phyloP scores from a whole-genome alignment of 37 sponge, comb jelly and placozoan genomes.

The Halichondria panicea region DNA sequence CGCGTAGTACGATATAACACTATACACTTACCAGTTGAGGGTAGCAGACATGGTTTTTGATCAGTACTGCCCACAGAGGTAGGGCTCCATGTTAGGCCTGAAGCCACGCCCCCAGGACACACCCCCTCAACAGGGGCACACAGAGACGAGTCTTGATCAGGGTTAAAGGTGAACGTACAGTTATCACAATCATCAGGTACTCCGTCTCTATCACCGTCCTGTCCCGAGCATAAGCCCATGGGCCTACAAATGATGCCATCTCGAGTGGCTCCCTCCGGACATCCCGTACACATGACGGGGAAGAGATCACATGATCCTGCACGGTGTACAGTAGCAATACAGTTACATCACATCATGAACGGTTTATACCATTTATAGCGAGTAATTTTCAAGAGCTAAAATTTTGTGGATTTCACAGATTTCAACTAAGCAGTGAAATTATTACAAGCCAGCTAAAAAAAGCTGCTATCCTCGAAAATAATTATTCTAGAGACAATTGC shows the following conservation, averaged over 20 bases:
- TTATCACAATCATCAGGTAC: constrained; percentile 48
- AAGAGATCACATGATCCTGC: background rate
- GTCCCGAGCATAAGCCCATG: background rate
- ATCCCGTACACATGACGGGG: constrained; percentile 6
- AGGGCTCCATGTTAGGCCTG: constrained; percentile 31
- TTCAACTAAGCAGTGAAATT: no score
- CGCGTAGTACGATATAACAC: background rate
- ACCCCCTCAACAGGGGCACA: constrained; percentile 1
- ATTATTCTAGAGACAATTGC: background rate
- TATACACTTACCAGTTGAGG: constrained; percentile 24
- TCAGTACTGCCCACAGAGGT: background rate
- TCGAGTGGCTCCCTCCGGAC: background rate
- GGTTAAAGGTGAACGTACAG: constrained; percentile 54
- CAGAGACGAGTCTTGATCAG: background rate
- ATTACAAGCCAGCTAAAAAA: no score
- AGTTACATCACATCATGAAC: no score
- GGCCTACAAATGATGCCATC: constrained; percentile 31
- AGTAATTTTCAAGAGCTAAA: no score
- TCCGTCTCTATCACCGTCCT: constrained; percentile 32
- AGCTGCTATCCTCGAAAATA: no score
- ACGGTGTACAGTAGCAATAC: no score
- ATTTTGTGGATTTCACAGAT: no score
- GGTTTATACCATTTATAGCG: no score
- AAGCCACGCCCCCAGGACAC: constrained; percentile 28
- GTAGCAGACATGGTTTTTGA: constrained; percentile 16